These are phyloP conservation scores for Aurelia aurita DNA, from an alignment of 30 jellyfish, hydroid and myxozoan genomes.

Conservation along the genomic window DNA sequence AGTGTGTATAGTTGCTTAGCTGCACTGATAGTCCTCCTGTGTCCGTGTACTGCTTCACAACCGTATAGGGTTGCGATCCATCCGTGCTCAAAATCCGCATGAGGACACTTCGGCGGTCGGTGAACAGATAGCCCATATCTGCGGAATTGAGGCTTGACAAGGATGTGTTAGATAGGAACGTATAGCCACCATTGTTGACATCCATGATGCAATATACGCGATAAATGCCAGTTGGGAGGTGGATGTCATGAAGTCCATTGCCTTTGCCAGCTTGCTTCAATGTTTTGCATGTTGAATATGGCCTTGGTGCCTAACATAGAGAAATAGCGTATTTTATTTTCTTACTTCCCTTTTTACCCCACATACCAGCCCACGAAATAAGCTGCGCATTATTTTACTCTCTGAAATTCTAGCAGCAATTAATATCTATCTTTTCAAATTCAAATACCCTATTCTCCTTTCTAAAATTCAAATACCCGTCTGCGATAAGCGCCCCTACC, in stretches of 20 bases:
- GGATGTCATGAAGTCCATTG: conserved; percentile 16
- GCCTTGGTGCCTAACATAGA: too few relatives aligned
- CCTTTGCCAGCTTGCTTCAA: not conserved
- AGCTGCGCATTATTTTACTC: too few relatives aligned
- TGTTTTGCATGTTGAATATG: conserved; percentile 37
- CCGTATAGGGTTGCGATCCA: conserved; percentile 65
- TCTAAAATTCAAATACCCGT: too few relatives aligned
- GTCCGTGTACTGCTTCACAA: conserved; percentile 20
- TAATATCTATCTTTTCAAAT: too few relatives aligned
- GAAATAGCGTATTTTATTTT: too few relatives aligned
- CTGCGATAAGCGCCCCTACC: too few relatives aligned
- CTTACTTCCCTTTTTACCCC: too few relatives aligned
- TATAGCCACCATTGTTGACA: conserved; percentile 65
- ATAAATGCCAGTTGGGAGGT: conserved; percentile 39
- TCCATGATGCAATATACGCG: conserved; percentile 54
- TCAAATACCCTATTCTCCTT: too few relatives aligned
- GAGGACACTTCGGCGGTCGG: conserved; percentile 36
- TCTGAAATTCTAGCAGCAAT: too few relatives aligned
- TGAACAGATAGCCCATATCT: conserved; percentile 37
- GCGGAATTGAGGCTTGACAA: conserved; percentile 21
- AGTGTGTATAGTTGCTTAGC: not conserved
- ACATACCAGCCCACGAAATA: too few relatives aligned
- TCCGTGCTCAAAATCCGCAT: conserved; percentile 33
- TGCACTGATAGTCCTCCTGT: conserved; percentile 46
- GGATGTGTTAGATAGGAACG: conserved; percentile 35